Evolutionary conservation across 2,888 invertebrate genomes (phyloP).

Genomic region (Agrochola lychnidis): DNA sequence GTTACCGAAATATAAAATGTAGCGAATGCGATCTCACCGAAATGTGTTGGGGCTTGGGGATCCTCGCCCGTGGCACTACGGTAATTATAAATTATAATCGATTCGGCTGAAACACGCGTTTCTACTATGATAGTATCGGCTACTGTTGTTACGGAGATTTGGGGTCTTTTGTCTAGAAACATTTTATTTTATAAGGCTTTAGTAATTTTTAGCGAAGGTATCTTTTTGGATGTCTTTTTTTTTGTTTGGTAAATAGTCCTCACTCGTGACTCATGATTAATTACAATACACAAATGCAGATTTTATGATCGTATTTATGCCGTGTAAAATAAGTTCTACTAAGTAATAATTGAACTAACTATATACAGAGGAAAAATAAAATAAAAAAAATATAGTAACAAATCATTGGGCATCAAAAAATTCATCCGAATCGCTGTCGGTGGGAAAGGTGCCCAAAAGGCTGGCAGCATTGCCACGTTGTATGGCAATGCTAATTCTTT

Average conservation of each 20-base stretch:
- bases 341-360: too few species aligned
- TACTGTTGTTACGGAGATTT: conserved; percentile 53
- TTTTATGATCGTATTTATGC: too few species aligned
- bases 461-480: too few species aligned
- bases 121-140: conserved; percentile 40
- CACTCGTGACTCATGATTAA: too few species aligned
- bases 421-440: too few species aligned
- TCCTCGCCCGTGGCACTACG: conserved; percentile 65
- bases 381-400: too few species aligned
- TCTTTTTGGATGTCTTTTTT: neutral
- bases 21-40: conserved; percentile 49
- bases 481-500: too few species aligned
- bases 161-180: neutral
- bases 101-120: conserved; percentile 58
- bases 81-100: conserved; percentile 70
- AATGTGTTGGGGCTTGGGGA: conserved; percentile 6
- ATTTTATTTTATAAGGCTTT: conserved; percentile 1
- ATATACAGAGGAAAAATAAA: too few species aligned
- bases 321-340: too few species aligned
- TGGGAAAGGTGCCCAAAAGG: too few species aligned
- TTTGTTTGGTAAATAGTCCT: neutral
- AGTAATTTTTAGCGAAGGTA: neutral
- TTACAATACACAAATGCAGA: too few species aligned
- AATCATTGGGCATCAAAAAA: too few species aligned
- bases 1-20: conserved; percentile 49